phyloP scores from a whole-genome alignment of 1,140 invertebrate species.

The Bombus balteatus region DNA sequence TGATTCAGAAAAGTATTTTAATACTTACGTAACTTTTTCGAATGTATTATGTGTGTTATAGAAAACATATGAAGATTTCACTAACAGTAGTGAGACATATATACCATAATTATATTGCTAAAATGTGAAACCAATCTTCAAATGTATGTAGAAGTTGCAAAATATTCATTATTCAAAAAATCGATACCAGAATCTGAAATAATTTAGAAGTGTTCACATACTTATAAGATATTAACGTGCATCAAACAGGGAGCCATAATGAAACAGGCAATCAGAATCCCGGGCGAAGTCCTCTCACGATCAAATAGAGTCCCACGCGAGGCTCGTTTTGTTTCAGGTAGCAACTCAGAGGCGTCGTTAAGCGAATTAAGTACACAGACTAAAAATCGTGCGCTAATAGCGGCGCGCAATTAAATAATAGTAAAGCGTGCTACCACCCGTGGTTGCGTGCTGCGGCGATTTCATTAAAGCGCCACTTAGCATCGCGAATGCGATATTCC shows the following conservation, averaged over 20 bases:
- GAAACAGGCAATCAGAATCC: not conserved
- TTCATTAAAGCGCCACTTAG: constrained; percentile 62
- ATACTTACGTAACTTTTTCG: too few species aligned
- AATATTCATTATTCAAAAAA: too few species aligned
- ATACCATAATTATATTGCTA: too few species aligned
- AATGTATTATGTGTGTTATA: too few species aligned
- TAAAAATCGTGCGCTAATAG: constrained; percentile 40
- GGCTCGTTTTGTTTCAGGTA: constrained; percentile 5
- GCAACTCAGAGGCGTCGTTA: constrained; percentile 24
- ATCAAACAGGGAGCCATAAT: not conserved
- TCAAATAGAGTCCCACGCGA: not conserved
- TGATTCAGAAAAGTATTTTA: too few species aligned
- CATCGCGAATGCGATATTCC: constrained; percentile 45
- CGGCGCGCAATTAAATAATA: constrained; percentile 60
- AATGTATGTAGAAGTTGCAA: too few species aligned
- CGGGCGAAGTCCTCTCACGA: not conserved
- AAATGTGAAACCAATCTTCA: too few species aligned
- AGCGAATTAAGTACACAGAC: constrained; percentile 1
- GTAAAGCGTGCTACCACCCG: constrained; percentile 35
- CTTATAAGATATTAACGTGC: not conserved
- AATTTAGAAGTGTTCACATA: not conserved
- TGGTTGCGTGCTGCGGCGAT: constrained; percentile 33
- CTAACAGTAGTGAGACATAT: too few species aligned
- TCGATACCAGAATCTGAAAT: too few species aligned
- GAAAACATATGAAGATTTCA: too few species aligned